Conservation (phyloP, 1,140 invertebrate species). For the Philotrypesis tridentata region DNA sequence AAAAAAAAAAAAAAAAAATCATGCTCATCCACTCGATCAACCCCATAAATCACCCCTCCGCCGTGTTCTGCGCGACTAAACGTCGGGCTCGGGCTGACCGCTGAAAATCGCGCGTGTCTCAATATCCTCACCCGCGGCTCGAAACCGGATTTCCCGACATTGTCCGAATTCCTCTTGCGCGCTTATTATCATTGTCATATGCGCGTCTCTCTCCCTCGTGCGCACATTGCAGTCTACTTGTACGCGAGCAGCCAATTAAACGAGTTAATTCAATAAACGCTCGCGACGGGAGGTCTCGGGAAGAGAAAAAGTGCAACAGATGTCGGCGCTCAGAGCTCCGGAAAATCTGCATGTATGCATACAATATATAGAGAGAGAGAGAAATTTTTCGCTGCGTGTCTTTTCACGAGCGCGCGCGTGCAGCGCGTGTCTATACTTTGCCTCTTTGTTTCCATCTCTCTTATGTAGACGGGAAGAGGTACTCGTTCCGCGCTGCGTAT, state of each 20-base stretch:
- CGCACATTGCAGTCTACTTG: slow-evolving; percentile 23
- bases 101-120: not conserved
- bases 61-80: not conserved
- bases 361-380: not conserved
- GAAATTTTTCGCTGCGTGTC: not conserved
- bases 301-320: slow-evolving; percentile 13
- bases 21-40: not conserved
- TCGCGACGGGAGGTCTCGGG: slow-evolving; percentile 41
- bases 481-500: not conserved
- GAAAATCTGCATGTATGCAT: slow-evolving; percentile 14
- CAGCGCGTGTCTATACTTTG: too few species aligned
- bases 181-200: not conserved
- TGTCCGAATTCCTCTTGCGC: not conserved
- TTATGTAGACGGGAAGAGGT: not conserved
- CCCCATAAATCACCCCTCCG: not conserved
- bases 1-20: not conserved
- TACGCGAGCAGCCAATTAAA: slow-evolving; percentile 58
- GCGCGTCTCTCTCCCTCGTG: slow-evolving; percentile 16
- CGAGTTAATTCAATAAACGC: slow-evolving; percentile 63
- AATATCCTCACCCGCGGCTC: not conserved
- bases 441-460: not conserved
- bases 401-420: not conserved
- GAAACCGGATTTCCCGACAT: slow-evolving; percentile 30
- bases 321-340: slow-evolving; percentile 4
- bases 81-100: not conserved